Conservation (phyloP, 2,888 invertebrate species). For the Platycheirus albimanus region DNA sequence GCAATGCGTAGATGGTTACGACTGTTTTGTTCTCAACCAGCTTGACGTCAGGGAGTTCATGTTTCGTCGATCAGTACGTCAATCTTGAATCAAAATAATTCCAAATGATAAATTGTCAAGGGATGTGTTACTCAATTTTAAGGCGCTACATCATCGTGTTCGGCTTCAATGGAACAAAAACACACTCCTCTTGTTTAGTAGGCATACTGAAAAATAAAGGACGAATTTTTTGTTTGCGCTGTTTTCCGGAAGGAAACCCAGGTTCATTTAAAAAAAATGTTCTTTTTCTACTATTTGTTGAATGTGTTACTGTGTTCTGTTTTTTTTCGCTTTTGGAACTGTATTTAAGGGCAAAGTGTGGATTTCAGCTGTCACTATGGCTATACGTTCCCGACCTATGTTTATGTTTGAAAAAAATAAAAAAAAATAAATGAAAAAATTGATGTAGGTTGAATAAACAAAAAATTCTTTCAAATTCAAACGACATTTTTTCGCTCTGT, state of each 20-base stretch:
- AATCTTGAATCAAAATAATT: constrained; percentile 54
- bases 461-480: not conserved
- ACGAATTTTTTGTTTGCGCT: not conserved
- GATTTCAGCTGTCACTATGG: constrained; percentile 10
- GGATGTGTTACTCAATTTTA: constrained; percentile 58
- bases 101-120: constrained; percentile 59
- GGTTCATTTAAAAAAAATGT: not conserved
- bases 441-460: not conserved
- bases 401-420: not conserved
- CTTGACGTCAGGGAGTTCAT: constrained; percentile 2
- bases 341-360: not conserved
- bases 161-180: constrained; percentile 31
- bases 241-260: constrained; percentile 11
- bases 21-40: not conserved
- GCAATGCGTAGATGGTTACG: not conserved
- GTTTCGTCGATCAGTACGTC: constrained; percentile 43
- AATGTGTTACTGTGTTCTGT: not conserved
- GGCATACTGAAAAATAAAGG: constrained; percentile 5
- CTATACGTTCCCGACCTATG: not conserved
- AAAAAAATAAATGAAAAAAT: too few species aligned
- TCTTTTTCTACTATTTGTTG: not conserved
- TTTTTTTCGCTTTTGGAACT: not conserved
- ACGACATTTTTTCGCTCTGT: too few species aligned
- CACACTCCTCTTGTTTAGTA: constrained; percentile 3
- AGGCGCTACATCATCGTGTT: constrained; percentile 32